phyloP scores from a whole-genome alignment of 2,888 invertebrate species.

The Tiliacea citrago region DNA sequence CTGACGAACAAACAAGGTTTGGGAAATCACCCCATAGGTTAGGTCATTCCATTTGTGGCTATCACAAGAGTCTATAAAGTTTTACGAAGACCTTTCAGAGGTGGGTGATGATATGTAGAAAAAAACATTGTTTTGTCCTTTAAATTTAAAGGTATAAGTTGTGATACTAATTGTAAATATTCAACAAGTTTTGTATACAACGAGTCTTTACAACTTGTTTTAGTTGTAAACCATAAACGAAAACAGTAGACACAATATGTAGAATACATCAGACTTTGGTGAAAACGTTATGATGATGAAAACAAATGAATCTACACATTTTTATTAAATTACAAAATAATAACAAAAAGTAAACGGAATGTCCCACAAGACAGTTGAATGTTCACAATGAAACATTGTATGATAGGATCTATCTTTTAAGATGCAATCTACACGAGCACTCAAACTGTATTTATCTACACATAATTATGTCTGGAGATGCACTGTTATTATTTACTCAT shows the following conservation, averaged over 20 bases:
- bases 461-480: slow-evolving; percentile 12
- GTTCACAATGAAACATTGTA: slow-evolving; percentile 18
- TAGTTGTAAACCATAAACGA: background rate
- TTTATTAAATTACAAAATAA: background rate
- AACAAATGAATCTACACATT: background rate
- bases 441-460: slow-evolving; percentile 14
- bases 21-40: background rate
- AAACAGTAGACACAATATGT: no score
- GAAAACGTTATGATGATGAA: background rate
- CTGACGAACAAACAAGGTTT: background rate
- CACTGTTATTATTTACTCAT: slow-evolving; percentile 21
- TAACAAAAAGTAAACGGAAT: background rate
- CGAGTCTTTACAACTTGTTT: background rate
- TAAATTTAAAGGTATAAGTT: background rate
- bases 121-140: no score
- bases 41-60: background rate
- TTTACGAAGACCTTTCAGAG: background rate
- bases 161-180: background rate
- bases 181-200: background rate
- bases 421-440: slow-evolving; percentile 37
- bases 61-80: background rate
- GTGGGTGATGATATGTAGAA: background rate
- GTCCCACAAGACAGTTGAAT: background rate
- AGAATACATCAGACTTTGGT: background rate
- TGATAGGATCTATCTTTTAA: slow-evolving; percentile 8